Evolutionary conservation across 2,113 vertebrate genomes (phyloP).

Genomic region (Illadopsis cleaveri): DNA sequence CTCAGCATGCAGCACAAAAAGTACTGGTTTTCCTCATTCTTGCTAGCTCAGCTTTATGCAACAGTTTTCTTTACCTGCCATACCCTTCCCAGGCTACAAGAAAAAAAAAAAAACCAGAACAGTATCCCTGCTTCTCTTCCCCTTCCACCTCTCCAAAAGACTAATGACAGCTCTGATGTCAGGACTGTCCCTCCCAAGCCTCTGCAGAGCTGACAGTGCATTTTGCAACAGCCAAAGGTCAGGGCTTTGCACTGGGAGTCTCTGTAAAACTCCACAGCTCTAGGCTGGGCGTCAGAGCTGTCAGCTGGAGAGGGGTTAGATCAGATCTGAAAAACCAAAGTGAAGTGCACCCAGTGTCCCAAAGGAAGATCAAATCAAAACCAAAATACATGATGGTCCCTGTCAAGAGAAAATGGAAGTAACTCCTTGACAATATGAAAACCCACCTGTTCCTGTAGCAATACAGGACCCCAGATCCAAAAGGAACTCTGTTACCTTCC

Average conservation of each 20-base stretch:
- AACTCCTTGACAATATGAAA: neutral
- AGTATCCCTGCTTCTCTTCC: neutral
- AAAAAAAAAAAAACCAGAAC: neutral
- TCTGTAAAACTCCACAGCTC: neutral
- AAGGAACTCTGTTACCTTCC: neutral
- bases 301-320: neutral
- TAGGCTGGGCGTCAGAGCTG: neutral
- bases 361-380: neutral
- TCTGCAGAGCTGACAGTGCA: neutral
- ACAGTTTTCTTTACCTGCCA: neutral
- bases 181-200: neutral
- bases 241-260: neutral
- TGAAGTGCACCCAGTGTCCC: neutral
- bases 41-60: neutral
- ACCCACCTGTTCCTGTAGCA: neutral
- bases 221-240: neutral
- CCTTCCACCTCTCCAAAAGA: neutral
- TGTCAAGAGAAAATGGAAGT: neutral
- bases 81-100: neutral
- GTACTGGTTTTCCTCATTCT: neutral
- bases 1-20: neutral
- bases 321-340: neutral
- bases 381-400: neutral
- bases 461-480: neutral
- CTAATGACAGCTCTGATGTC: neutral